Evolutionary conservation across 2,888 invertebrate genomes (phyloP).

Genomic region (Neoaliturus tenellus): DNA sequence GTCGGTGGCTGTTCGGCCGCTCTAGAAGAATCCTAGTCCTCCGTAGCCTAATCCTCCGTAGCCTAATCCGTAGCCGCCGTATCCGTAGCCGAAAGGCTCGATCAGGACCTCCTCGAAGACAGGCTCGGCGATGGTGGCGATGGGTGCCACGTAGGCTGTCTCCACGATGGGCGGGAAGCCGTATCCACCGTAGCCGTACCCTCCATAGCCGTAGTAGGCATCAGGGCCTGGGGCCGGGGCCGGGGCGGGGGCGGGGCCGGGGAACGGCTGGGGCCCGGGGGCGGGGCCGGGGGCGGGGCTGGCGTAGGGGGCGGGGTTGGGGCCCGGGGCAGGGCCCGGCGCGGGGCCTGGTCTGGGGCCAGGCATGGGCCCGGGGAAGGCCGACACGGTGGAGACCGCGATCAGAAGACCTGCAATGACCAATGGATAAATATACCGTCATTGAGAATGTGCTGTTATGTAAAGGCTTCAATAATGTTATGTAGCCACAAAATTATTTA

Average conservation of each 20-base stretch:
- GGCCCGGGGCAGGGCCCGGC: background rate
- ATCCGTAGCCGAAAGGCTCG: background rate
- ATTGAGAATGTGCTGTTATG: no score
- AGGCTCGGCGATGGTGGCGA: constrained; percentile 17
- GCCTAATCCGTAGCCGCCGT: background rate
- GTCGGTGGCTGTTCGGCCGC: background rate
- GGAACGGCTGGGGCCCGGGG: background rate
- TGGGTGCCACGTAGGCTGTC: constrained; percentile 13
- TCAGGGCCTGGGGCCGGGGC: background rate
- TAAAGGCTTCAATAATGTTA: no score
- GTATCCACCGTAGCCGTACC: background rate
- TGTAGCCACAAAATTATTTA: no score
- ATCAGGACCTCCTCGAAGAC: background rate
- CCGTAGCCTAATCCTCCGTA: background rate
- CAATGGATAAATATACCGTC: no score
- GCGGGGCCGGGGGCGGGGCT: background rate
- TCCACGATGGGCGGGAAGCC: constrained; percentile 36
- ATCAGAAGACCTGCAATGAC: constrained; percentile 32
- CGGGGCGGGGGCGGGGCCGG: background rate
- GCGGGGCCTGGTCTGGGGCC: background rate
- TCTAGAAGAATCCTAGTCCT: background rate
- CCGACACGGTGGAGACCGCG: background rate
- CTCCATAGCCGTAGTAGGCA: background rate
- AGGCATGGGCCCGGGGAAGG: background rate
- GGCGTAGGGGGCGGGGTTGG: background rate